Evolutionary conservation across 2,113 vertebrate genomes (phyloP).

Genomic region (Eurystomus gularis): DNA sequence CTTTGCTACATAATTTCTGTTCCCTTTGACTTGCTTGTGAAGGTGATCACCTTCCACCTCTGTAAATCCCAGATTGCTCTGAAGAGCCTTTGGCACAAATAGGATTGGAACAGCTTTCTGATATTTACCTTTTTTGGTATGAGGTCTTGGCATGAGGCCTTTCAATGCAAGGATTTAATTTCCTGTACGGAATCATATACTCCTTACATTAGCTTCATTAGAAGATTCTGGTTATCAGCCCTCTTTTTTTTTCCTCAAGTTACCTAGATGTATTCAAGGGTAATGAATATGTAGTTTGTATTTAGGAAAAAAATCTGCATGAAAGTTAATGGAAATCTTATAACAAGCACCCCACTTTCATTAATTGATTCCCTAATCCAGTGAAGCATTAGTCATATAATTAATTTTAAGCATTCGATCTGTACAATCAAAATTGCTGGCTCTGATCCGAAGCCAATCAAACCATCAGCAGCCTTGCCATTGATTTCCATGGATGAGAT

Average conservation of each 20-base stretch:
- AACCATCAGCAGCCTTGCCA: conserved; percentile 41
- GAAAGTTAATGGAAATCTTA: conserved; percentile 45
- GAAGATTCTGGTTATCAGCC: not conserved
- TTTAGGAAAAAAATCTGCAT: conserved; percentile 23
- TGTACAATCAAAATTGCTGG: conserved; percentile 60
- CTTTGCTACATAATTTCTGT: not conserved
- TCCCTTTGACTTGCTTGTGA: not conserved
- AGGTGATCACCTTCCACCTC: not conserved
- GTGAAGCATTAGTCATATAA: conserved; percentile 56
- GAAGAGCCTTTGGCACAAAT: not conserved
- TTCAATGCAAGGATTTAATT: not conserved
- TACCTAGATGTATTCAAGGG: conserved; percentile 1
- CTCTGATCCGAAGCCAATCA: conserved; percentile 62
- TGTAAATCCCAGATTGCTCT: not conserved
- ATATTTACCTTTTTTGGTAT: not conserved
- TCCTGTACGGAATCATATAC: not conserved
- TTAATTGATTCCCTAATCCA: conserved; percentile 58
- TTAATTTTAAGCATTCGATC: conserved; percentile 61
- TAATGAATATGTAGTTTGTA: conserved; percentile 35
- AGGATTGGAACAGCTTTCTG: not conserved
- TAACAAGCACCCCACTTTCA: conserved; percentile 48
- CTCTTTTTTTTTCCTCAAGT: not conserved
- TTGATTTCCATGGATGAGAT: conserved; percentile 58
- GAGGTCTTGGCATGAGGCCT: not conserved
- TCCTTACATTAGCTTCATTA: not conserved